A percentile compares a stretch with the other conserved stretches of the same genome.
phyloP scores from a whole-genome alignment of 2,113 vertebrate genomes.

The Chrysemys picta region DNA sequence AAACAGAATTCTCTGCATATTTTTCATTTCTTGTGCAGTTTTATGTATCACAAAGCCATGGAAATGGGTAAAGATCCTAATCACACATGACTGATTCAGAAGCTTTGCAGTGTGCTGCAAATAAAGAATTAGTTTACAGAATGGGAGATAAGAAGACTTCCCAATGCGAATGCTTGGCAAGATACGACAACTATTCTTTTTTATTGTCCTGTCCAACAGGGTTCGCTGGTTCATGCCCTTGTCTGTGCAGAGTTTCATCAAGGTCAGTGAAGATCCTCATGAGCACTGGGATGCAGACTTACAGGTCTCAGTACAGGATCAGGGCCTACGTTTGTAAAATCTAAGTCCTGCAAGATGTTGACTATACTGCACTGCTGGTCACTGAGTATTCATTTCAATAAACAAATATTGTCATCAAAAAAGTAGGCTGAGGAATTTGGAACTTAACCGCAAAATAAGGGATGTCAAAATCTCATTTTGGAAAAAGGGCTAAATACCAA shows the following conservation, averaged over 20 bases:
- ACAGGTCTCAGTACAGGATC: not conserved
- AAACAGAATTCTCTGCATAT: not conserved
- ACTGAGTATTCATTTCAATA: not conserved
- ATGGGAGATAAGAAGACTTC: not conserved
- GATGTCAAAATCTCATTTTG: not conserved
- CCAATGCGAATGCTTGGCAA: not conserved
- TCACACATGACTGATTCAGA: not conserved
- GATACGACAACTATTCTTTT: not conserved
- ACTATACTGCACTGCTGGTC: not conserved
- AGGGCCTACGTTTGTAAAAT: not conserved
- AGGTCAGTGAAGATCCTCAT: not conserved
- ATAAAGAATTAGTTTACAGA: not conserved
- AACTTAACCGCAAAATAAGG: not conserved
- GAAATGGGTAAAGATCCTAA: not conserved
- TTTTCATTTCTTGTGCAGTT: not conserved
- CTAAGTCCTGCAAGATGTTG: not conserved
- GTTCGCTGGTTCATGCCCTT: not conserved
- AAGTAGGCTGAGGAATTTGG: not conserved
- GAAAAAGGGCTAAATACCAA: not conserved
- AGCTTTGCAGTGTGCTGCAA: accelerated
- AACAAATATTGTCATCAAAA: not conserved
- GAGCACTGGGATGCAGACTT: not conserved
- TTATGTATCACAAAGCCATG: not conserved
- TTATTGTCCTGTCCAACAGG: not conserved
- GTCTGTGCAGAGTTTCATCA: not conserved